Evolutionary conservation across 2,113 vertebrate genomes (phyloP).

Genomic region (Aptenodytes forsteri): DNA sequence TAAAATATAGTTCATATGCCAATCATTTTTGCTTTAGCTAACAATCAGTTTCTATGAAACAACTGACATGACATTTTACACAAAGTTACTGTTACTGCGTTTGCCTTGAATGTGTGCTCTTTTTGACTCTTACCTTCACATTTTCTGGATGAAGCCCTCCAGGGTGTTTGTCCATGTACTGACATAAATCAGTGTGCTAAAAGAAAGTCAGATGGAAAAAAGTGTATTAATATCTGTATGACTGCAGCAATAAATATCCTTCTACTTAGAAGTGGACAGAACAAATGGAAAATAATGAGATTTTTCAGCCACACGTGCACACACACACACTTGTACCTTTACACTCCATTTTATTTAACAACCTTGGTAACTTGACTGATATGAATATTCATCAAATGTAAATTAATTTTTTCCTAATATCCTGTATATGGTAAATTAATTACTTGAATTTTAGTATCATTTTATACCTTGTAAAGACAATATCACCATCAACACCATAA

Average conservation of each 20-base stretch:
- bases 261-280: slow-evolving; percentile 37
- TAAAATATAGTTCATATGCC: background rate
- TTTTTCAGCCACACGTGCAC: background rate
- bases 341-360: slow-evolving; percentile 3
- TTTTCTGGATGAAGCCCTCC: slow-evolving; percentile 96
- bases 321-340: background rate
- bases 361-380: background rate
- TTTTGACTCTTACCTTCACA: slow-evolving; percentile 87
- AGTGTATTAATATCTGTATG: slow-evolving; percentile 57
- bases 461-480: background rate
- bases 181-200: slow-evolving; percentile 98
- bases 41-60: background rate
- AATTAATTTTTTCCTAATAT: background rate
- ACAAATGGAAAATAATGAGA: slow-evolving; percentile 6
- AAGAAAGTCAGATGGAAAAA: slow-evolving; percentile 58
- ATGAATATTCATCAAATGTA: background rate
- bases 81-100: background rate
- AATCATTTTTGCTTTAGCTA: background rate
- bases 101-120: background rate
- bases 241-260: slow-evolving; percentile 61
- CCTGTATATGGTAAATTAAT: background rate
- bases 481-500: background rate
- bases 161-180: slow-evolving; percentile 98
- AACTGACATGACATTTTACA: background rate
- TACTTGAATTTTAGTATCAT: background rate